phyloP scores from a whole-genome alignment of 1,140 invertebrate species.

The Coelopa frigida region DNA sequence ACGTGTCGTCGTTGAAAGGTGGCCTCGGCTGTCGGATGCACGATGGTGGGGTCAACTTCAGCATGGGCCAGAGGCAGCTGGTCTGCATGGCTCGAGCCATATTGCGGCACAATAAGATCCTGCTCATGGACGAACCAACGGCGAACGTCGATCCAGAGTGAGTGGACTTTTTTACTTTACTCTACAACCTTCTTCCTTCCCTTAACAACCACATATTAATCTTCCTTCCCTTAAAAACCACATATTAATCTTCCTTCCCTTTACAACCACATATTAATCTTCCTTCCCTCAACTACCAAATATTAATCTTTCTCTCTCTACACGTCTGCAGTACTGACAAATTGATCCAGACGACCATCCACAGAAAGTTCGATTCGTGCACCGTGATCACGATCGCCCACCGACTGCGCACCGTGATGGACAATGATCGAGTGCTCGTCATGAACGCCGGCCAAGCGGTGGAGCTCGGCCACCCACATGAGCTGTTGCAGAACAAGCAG shows the following conservation, averaged over 20 bases:
- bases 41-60: constrained; percentile 69
- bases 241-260: no score
- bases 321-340: constrained; percentile 53
- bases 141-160: constrained; percentile 75
- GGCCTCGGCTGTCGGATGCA: constrained; percentile 51
- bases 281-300: no score
- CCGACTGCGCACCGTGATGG: constrained; percentile 72
- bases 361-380: constrained; percentile 62
- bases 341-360: constrained; percentile 67
- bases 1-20: constrained; percentile 48
- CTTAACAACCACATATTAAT: not conserved
- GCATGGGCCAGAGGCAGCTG: constrained; percentile 71
- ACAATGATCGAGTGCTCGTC: constrained; percentile 65
- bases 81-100: constrained; percentile 74
- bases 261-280: no score
- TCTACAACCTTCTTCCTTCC: not conserved
- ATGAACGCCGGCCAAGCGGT: constrained; percentile 59
- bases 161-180: no score
- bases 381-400: constrained; percentile 82
- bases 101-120: constrained; percentile 65
- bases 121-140: constrained; percentile 83
- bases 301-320: not conserved
- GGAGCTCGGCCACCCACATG: constrained; percentile 64
- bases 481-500: constrained; percentile 55
- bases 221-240: not conserved